These are phyloP conservation scores for Urocitellus parryii DNA, from an alignment of 2,113 vertebrate genomes.

Conservation along the genomic window DNA sequence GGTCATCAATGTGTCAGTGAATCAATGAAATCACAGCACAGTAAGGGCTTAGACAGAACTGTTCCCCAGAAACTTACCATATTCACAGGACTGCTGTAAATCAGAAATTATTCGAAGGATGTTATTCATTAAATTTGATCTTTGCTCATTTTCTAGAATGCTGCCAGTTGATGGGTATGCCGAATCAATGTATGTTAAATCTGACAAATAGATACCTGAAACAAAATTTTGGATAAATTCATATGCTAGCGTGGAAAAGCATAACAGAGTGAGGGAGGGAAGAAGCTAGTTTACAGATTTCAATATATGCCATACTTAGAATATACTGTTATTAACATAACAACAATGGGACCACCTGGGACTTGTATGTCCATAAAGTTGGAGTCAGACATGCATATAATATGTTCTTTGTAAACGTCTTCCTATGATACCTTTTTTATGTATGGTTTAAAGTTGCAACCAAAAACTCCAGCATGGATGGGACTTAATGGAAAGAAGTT, in stretches of 20 bases:
- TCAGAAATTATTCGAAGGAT: slow-evolving; percentile 99
- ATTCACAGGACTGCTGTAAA: slow-evolving; percentile 97
- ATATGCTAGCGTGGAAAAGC: neutral
- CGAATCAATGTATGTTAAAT: slow-evolving; percentile 98
- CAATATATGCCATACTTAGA: neutral
- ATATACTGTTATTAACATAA: neutral
- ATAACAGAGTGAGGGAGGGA: neutral
- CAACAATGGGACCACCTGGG: neutral
- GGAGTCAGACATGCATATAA: neutral
- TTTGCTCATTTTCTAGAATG: slow-evolving; percentile 98
- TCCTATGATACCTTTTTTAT: neutral
- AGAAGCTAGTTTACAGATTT: neutral
- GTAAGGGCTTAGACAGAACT: neutral
- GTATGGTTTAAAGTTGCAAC: neutral
- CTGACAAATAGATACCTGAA: slow-evolving; percentile 98
- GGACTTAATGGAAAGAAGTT: neutral
- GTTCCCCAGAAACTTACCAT: slow-evolving; percentile 89
- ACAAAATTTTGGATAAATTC: slow-evolving; percentile 60
- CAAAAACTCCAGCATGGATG: neutral
- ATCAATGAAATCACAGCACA: no score
- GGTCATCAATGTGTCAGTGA: neutral
- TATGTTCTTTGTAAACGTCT: neutral
- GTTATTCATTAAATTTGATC: slow-evolving; percentile 99
- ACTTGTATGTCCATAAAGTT: neutral
- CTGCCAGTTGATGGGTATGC: slow-evolving; percentile 98